Percentiles rank a stretch among this genome's conserved stretches.
phyloP scores from a whole-genome alignment of 2,797 vertebrate species.

The Siniperca scherzeri region DNA sequence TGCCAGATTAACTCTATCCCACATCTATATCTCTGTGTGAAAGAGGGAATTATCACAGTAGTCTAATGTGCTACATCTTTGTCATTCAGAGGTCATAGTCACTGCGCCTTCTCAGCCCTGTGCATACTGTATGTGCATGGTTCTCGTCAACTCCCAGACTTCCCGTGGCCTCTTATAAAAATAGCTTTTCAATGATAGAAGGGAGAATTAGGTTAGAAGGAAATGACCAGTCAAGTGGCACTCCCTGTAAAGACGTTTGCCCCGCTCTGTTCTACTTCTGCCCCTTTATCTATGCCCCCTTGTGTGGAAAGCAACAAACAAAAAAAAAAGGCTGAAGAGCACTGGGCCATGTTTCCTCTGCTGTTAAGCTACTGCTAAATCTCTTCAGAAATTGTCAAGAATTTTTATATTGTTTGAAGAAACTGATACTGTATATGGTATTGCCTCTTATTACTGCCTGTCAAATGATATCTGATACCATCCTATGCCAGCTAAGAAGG shows the following conservation, averaged over 20 bases:
- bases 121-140: slow-evolving; percentile 35
- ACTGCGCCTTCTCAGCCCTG: slow-evolving; percentile 25
- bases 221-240: slow-evolving; percentile 75
- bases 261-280: slow-evolving; percentile 43
- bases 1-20: not conserved
- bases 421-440: slow-evolving; percentile 9
- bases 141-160: slow-evolving; percentile 74
- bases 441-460: slow-evolving; percentile 26
- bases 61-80: slow-evolving; percentile 14
- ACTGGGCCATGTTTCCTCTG: slow-evolving; percentile 38
- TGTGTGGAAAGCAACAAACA: slow-evolving; percentile 2
- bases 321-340: slow-evolving; percentile 1
- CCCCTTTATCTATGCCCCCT: slow-evolving; percentile 58
- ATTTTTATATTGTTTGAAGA: slow-evolving; percentile 4
- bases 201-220: slow-evolving; percentile 81
- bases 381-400: slow-evolving; percentile 30
- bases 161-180: slow-evolving; percentile 84
- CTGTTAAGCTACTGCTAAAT: slow-evolving; percentile 31
- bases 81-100: slow-evolving; percentile 35
- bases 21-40: not conserved
- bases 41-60: not conserved
- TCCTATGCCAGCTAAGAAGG: not conserved
- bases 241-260: slow-evolving; percentile 69
- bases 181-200: slow-evolving; percentile 86
- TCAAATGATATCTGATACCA: slow-evolving; percentile 23